These are phyloP conservation scores for Drosophila hydei DNA, from an alignment of 1,140 invertebrate genomes.

Conservation along the genomic window DNA sequence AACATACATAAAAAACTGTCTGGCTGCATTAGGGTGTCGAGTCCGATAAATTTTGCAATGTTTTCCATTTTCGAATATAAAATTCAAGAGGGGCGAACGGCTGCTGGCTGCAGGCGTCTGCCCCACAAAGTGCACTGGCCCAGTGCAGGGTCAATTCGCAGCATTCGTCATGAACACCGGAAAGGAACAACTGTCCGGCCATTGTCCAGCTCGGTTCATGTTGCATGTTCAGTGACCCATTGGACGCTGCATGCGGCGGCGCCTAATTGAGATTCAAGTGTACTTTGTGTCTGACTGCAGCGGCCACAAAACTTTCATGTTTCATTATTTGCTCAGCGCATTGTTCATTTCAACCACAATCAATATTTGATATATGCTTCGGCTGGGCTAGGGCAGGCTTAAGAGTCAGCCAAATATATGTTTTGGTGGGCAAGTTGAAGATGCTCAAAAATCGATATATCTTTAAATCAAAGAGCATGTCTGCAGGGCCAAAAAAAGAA, in stretches of 20 bases:
- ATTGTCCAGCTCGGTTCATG: constrained; percentile 26
- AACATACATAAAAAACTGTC: background rate
- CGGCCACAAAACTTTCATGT: constrained; percentile 25
- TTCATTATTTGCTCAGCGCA: constrained; percentile 40
- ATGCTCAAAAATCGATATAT: background rate
- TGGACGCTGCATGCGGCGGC: constrained; percentile 42
- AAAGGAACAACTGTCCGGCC: constrained; percentile 33
- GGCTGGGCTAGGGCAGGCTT: background rate
- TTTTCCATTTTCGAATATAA: constrained; percentile 4
- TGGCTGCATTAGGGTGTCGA: constrained; percentile 61
- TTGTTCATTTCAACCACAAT: too few relatives aligned
- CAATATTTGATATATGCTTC: too few relatives aligned
- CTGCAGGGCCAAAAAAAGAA: constrained; percentile 17
- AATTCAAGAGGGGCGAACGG: background rate
- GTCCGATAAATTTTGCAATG: constrained; percentile 62
- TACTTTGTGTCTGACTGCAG: constrained; percentile 39
- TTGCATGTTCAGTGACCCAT: constrained; percentile 47
- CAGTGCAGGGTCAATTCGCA: constrained; percentile 56
- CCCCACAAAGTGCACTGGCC: constrained; percentile 63
- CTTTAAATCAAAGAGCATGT: constrained; percentile 16
- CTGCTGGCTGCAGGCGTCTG: constrained; percentile 2
- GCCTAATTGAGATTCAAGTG: constrained; percentile 78
- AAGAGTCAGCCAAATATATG: constrained; percentile 27
- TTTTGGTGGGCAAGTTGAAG: background rate
- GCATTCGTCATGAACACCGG: constrained; percentile 32